A percentile compares a stretch with the other conserved stretches of the same genome.
phyloP scores from a whole-genome alignment of 2,888 invertebrate species.

The Spodoptera exigua region DNA sequence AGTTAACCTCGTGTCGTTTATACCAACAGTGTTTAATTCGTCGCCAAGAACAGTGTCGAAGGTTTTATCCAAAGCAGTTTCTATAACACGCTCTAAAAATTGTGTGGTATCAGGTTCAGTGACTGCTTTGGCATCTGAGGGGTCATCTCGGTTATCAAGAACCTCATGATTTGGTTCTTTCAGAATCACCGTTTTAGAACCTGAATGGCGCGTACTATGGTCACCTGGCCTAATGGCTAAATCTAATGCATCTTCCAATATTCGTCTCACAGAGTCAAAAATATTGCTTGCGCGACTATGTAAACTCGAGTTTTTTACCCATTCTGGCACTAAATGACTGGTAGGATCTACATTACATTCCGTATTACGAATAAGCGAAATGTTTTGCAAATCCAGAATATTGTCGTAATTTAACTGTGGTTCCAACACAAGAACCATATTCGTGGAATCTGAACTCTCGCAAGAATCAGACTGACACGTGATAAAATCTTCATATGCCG shows the following conservation, averaged over 20 bases:
- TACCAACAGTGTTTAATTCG: slow-evolving; percentile 57
- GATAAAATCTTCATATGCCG: slow-evolving; percentile 27
- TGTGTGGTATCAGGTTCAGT: slow-evolving; percentile 51
- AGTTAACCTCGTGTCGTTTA: slow-evolving; percentile 55
- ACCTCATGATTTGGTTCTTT: slow-evolving; percentile 48
- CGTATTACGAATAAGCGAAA: slow-evolving; percentile 11
- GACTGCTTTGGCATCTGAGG: slow-evolving; percentile 63
- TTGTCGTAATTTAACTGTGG: slow-evolving; percentile 40
- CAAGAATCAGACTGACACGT: slow-evolving; percentile 24
- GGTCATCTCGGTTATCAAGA: slow-evolving; percentile 49
- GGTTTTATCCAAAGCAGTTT: slow-evolving; percentile 63
- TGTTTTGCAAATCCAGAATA: slow-evolving; percentile 8
- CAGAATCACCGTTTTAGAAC: slow-evolving; percentile 63
- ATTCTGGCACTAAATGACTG: slow-evolving; percentile 53
- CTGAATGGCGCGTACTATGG: slow-evolving; percentile 33
- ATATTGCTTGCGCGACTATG: slow-evolving; percentile 51
- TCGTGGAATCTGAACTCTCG: slow-evolving; percentile 49
- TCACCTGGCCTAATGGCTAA: slow-evolving; percentile 58
- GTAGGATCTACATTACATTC: slow-evolving; percentile 41
- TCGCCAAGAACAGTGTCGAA: slow-evolving; percentile 60
- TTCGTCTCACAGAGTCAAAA: slow-evolving; percentile 59
- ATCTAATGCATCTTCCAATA: slow-evolving; percentile 73
- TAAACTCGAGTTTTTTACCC: slow-evolving; percentile 50
- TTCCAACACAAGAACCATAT: slow-evolving; percentile 62
- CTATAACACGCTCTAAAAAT: slow-evolving; percentile 58